Evolutionary conservation across 2,113 vertebrate species (phyloP).

Genomic region (Pteropus alecto): DNA sequence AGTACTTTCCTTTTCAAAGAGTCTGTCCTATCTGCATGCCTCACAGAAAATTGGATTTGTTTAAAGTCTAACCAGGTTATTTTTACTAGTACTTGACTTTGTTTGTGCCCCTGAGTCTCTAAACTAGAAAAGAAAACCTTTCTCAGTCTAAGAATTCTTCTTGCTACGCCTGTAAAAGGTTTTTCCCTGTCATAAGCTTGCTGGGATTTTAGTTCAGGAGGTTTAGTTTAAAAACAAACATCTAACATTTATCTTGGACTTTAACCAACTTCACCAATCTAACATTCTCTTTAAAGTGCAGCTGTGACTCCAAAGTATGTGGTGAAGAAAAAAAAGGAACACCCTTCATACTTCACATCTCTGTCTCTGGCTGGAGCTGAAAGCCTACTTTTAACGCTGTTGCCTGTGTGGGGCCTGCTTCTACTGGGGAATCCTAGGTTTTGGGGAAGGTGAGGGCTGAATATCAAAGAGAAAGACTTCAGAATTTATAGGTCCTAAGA

Average conservation of each 20-base stretch:
- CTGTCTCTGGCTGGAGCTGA: not conserved
- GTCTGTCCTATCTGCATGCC: not conserved
- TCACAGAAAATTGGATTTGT: not conserved
- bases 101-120: not conserved
- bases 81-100: not conserved
- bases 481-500: not conserved
- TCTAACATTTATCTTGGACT: constrained; percentile 66
- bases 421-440: not conserved
- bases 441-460: not conserved
- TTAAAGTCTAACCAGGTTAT: not conserved
- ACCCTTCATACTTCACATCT: not conserved
- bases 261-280: constrained; percentile 62
- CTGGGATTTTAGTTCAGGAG: constrained; percentile 34
- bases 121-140: not conserved
- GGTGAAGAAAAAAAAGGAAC: constrained; percentile 1
- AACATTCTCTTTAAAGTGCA: constrained; percentile 55
- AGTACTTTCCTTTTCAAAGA: not conserved
- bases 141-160: not conserved
- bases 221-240: constrained; percentile 68
- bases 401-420: not conserved
- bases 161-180: constrained; percentile 32
- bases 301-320: constrained; percentile 50
- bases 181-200: not conserved
- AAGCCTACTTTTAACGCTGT: not conserved
- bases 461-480: not conserved